Conservation (phyloP, 1,140 invertebrate genomes). For the Drosophila nikananu region DNA sequence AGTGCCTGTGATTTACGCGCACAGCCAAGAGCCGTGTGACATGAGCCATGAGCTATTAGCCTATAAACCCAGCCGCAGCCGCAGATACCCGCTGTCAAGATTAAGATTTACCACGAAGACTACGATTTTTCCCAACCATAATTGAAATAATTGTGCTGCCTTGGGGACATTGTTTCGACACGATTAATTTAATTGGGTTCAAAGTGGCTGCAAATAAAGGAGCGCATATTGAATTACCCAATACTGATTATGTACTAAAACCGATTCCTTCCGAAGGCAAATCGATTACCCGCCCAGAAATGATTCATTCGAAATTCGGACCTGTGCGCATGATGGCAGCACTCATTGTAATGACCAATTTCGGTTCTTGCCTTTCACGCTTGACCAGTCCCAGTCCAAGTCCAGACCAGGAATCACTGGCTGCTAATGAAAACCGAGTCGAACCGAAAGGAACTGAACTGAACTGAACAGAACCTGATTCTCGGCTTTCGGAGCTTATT, state of each 20-base stretch:
- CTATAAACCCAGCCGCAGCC: slow-evolving; percentile 1
- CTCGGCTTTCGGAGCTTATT: slow-evolving; percentile 42
- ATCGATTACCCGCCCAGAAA: slow-evolving; percentile 33
- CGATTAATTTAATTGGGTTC: slow-evolving; percentile 44
- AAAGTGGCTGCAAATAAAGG: slow-evolving; percentile 19
- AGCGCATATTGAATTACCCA: slow-evolving; percentile 14
- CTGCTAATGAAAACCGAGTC: slow-evolving; percentile 62
- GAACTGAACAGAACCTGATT: slow-evolving; percentile 24
- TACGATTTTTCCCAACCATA: slow-evolving; percentile 8
- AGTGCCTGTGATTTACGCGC: slow-evolving; percentile 57
- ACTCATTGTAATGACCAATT: slow-evolving; percentile 43
- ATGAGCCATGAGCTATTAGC: not conserved
- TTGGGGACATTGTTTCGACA: slow-evolving; percentile 15
- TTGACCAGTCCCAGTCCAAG: slow-evolving; percentile 21
- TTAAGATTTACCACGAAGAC: slow-evolving; percentile 16
- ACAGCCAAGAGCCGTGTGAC: not conserved
- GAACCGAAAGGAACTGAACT: slow-evolving; percentile 14
- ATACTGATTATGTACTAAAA: slow-evolving; percentile 35
- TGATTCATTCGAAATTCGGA: slow-evolving; percentile 43
- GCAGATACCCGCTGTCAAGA: slow-evolving; percentile 24
- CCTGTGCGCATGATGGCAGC: slow-evolving; percentile 9
- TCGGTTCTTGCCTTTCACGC: slow-evolving; percentile 40
- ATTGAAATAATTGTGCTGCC: slow-evolving; percentile 28
- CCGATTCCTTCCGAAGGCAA: slow-evolving; percentile 21
- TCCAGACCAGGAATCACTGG: slow-evolving; percentile 19